Evolutionary conservation across 2,113 vertebrate genomes (phyloP), one percentile per base, ranked within the genome.

Genomic region (Antechinus flavipes): DNA sequence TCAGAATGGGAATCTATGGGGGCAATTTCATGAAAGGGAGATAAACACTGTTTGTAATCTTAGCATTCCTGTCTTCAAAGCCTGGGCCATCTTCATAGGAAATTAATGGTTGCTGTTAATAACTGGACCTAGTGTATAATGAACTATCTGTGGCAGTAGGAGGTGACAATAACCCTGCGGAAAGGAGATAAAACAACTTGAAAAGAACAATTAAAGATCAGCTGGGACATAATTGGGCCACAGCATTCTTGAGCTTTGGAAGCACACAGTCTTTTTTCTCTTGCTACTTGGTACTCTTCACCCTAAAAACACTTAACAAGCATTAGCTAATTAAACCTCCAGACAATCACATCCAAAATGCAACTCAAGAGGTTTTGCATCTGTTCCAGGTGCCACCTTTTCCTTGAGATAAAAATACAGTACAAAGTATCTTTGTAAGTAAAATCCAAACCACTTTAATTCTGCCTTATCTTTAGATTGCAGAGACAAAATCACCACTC

Each of bases 71-170:
- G 94, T 89, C 97, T 97, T 97, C 96, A 97, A 97, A 98, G 97
- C 95, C 92, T 94, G 96, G 76, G 90, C 56, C 94, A 84, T 93
- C 94, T 93, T 92, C 30, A 11, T 91, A 14, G 91, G 97, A 97
- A 98, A 98, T 98, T 95, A 97, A 96, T 93, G 97, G 97, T 95
- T 97, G 35, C 94, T 97, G 96, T 94, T 98, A 98, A 97, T 97
- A 95, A 94, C 96, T 96, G 95, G 96, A 97, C 93, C 49, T n/a
- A 10, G 61, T 90, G 49, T 94, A 95, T 93, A 76, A 97, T 95
- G 96, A 96, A 96, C 53, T 89, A 84, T 56, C 90, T 52, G 19
- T 76, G 92, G 91, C 95, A 91, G 68, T 27, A 55, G 93, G 96
- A 96, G 95, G 94, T 94, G 95, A 93, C 96, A 91, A 84, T 52